Conservation (phyloP, 2,888 invertebrate genomes). For the Eudemis profundana region DNA sequence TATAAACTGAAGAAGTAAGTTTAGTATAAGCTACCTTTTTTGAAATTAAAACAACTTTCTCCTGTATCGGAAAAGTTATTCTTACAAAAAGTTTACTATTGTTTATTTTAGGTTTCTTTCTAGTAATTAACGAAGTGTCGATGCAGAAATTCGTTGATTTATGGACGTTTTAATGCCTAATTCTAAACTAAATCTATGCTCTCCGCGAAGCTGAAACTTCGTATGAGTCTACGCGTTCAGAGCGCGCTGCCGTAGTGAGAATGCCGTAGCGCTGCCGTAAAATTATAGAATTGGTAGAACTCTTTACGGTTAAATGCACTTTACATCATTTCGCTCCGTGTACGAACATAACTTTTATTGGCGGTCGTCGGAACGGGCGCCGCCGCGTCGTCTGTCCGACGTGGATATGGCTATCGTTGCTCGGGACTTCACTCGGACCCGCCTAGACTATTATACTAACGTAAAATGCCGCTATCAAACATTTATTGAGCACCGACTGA, state of each 20-base stretch:
- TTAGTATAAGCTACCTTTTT: no score
- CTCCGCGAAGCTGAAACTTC: conserved; percentile 47
- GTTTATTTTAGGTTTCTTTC: no score
- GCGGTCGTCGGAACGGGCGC: conserved; percentile 62
- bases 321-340: conserved; percentile 54
- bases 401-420: conserved; percentile 54
- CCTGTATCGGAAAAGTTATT: no score
- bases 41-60: no score
- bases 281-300: conserved; percentile 45
- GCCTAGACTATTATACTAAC: conserved; percentile 41
- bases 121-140: conserved; percentile 13
- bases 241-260: no score
- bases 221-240: conserved; percentile 45
- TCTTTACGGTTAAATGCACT: conserved; percentile 53
- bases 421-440: conserved; percentile 48
- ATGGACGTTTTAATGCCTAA: no score
- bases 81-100: no score
- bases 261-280: conserved; percentile 49
- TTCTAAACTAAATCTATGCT: no score
- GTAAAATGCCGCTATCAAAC: conserved; percentile 31
- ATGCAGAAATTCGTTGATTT: no score
- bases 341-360: conserved; percentile 69
- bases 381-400: conserved; percentile 67
- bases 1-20: no score
- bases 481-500: conserved; percentile 36